Conservation (phyloP, 2,113 vertebrate genomes). For the Scomber japonicus region DNA sequence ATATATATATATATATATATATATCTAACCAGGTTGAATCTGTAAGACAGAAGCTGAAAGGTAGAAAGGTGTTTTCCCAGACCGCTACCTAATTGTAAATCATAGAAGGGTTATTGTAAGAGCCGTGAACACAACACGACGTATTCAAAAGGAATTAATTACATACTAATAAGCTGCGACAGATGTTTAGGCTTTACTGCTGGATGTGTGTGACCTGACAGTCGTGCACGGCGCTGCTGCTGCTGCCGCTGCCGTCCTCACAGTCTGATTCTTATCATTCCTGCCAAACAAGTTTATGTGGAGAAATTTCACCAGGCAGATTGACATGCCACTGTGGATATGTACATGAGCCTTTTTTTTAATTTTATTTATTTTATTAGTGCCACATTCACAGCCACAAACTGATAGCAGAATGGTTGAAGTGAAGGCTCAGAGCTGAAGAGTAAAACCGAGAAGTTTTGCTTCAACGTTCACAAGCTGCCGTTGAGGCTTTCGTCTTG, state of each 20-base stretch:
- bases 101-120: conserved; percentile 55
- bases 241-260: background rate
- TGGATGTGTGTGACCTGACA: conserved; percentile 44
- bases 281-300: conserved; percentile 66
- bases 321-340: background rate
- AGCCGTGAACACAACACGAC: conserved; percentile 11
- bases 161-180: conserved; percentile 52
- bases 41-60: conserved; percentile 33
- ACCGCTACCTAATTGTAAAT: conserved; percentile 54
- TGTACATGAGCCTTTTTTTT: background rate
- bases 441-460: conserved; percentile 72
- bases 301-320: conserved; percentile 28
- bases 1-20: background rate
- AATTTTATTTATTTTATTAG: background rate
- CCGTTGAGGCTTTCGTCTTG: conserved; percentile 61
- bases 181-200: conserved; percentile 55
- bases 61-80: conserved; percentile 50
- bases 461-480: conserved; percentile 43
- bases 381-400: conserved; percentile 58
- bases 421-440: conserved; percentile 12
- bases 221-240: background rate
- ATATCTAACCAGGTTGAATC: conserved; percentile 31
- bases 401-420: conserved; percentile 22
- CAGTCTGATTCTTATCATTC: conserved; percentile 67
- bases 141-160: conserved; percentile 58